Evolutionary conservation across 2,113 vertebrate species (phyloP).

Genomic region (Enhydra lutris): DNA sequence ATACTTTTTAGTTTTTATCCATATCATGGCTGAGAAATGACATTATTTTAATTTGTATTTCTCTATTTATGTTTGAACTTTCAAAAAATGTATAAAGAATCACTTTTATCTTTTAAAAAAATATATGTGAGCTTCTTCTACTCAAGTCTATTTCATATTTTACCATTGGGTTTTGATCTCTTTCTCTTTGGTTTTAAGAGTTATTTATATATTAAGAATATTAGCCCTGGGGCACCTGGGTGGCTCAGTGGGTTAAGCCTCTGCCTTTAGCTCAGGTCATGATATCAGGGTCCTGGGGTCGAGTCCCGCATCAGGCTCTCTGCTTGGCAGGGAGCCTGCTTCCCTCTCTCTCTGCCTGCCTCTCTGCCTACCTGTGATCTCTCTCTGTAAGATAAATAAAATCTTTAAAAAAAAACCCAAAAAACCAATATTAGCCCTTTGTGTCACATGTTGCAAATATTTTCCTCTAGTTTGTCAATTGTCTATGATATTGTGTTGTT

Average conservation of each 20-base stretch:
- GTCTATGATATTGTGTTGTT: background rate
- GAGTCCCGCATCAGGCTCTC: too few relatives aligned
- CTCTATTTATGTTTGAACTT: background rate
- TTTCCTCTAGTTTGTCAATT: background rate
- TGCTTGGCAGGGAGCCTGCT: too few relatives aligned
- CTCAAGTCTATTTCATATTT: background rate
- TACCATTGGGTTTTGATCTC: background rate
- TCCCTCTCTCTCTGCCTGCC: too few relatives aligned
- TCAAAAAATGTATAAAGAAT: background rate
- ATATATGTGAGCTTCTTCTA: background rate
- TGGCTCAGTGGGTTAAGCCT: too few relatives aligned
- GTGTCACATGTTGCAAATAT: background rate
- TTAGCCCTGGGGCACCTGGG: background rate
- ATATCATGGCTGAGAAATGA: background rate
- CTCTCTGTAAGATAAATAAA: too few relatives aligned
- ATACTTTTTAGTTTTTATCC: background rate
- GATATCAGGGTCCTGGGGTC: too few relatives aligned
- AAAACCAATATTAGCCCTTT: background rate
- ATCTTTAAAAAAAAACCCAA: too few relatives aligned
- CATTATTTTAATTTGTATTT: background rate
- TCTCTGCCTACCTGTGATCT: too few relatives aligned
- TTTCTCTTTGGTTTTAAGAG: background rate
- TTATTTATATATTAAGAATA: background rate
- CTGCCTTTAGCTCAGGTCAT: too few relatives aligned
- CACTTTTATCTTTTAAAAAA: background rate